Base-by-base conservation (phyloP, 2,797 vertebrate genomes). In the Meda fulgida region DNA sequence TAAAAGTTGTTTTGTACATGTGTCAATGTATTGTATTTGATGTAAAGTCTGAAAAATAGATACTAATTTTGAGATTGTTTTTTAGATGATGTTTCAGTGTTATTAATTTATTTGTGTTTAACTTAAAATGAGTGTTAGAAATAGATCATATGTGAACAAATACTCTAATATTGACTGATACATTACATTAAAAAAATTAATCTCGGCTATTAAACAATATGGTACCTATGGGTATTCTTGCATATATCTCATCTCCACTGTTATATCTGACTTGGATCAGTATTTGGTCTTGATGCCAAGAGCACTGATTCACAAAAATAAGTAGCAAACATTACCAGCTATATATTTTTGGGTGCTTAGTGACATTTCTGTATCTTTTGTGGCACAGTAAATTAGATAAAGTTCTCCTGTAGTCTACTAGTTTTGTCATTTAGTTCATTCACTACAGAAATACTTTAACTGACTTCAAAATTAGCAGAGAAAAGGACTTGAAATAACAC, bases 371-470 rank as follows among this genome's bases (percentile, higher is more conserved):
- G 53, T 53, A 78, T 13, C 4, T 13, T 76, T 31, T 5, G 70
- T 46, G n/a, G 40, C 40, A 26, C 14, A 72, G 18, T n/a, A 13
- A n/a, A 19, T 29, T 21, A 5, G 8, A 71, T 71, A 14, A 7
- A 10, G 19, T 36, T 76, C 48, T 53, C 11, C 75, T 77, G 75
- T 55, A n/a, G 72, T 36, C 11, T 14, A n/a, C 48, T 55, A 6
- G 43, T 78, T 46, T 65, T 78, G 31, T 78, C 34, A 55, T 38
- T 78, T 4, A 78, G 43, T 60, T 60, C 55, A 60, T 60, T 78
- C 53, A 43, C 36, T 21, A 31, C 58, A 78, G n/a, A 78, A 23
- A 78, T 43, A 65, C 48, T 76, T 76, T 55, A 7, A 36, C 1
- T 4, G 3, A 76, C 73, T 76, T 55, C 48, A 55, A 76, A 11